Evolutionary conservation across 2,797 vertebrate genomes (phyloP).

Genomic region (Ciconia nigra): DNA sequence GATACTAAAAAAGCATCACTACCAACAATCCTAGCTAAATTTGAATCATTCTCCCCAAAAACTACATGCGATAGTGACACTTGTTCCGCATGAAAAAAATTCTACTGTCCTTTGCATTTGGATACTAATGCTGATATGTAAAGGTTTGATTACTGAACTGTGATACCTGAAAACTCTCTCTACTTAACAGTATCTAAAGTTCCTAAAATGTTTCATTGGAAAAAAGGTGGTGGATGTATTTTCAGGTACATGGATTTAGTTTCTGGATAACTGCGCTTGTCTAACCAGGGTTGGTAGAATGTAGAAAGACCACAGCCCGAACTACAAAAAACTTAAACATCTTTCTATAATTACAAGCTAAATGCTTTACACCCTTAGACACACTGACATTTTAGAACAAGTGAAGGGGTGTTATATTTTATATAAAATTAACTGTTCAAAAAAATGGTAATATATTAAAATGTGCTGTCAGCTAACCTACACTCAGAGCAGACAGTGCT

Average conservation of each 20-base stretch:
- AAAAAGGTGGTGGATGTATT: not conserved
- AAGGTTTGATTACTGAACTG: not conserved
- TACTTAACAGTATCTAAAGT: not conserved
- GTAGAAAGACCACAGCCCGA: not conserved
- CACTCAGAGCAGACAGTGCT: not conserved
- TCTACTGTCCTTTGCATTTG: not conserved
- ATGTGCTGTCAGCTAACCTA: not conserved
- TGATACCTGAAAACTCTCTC: not conserved
- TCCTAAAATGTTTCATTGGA: not conserved
- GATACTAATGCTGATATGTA: not conserved
- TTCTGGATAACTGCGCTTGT: not conserved
- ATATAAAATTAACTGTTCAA: not conserved
- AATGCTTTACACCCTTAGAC: not conserved
- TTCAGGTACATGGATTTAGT: not conserved
- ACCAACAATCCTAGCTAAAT: not conserved
- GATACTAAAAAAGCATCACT: not conserved
- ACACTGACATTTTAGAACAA: not conserved
- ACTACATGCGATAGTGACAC: not conserved
- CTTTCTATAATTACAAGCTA: not conserved
- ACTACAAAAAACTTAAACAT: not conserved
- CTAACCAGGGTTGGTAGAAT: not conserved
- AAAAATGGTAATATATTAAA: not conserved
- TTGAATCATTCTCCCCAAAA: not conserved
- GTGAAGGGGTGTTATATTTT: not conserved
- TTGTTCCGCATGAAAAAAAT: not conserved